Base-by-base conservation (phyloP, 1,140 invertebrate species). In the Drosophila tristis region DNA sequence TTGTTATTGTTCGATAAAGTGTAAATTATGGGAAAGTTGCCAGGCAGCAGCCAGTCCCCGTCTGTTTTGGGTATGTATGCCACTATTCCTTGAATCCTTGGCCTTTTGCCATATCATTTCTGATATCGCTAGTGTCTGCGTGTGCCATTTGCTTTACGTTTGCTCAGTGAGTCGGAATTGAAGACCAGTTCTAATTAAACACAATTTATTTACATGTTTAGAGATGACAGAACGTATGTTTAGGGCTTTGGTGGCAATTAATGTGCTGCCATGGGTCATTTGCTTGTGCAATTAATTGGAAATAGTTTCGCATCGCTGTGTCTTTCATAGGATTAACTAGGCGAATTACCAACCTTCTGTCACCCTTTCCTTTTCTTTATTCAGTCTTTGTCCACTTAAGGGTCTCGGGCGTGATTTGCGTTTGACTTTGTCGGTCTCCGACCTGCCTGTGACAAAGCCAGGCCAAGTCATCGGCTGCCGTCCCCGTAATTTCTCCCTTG, bases 1-100 rank as follows among this genome's bases (percentile, higher is more conserved):
- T 87, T 87, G 82, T 87, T 87, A 82, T 89, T 79, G 82, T 87
- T 87, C 82, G 82, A 87, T 87, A 87, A 87, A 87, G 82, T 87
- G 84, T 82, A 87, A 87, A 87, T 87, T 87, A 87, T 87, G 82
- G 84, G 84, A 78, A 70, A 78, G 65, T 75, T 78, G 70, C 68
- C 78, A 78, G 64, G 73, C 67, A 80, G 26, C 23, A 80, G 26
- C 23, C 61, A 47, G 66, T 65, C 58, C 64, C 57, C 53, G 51
- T 74, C 72, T 54, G 71, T 44, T 39, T 9, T 39, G 11, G 72
- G 70, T 51, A 60, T 58, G 26, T 16, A 45, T 47, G 8, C 16
- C 4, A 7, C 25, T 50, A 7, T 9, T 15, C 13, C 39, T 56
- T 20, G 20, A 11, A 44, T 43, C n/a, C 39, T 57, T 57, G 51